Evolutionary conservation across 2,888 invertebrate genomes (phyloP).

Genomic region (Antheraea assamensis): DNA sequence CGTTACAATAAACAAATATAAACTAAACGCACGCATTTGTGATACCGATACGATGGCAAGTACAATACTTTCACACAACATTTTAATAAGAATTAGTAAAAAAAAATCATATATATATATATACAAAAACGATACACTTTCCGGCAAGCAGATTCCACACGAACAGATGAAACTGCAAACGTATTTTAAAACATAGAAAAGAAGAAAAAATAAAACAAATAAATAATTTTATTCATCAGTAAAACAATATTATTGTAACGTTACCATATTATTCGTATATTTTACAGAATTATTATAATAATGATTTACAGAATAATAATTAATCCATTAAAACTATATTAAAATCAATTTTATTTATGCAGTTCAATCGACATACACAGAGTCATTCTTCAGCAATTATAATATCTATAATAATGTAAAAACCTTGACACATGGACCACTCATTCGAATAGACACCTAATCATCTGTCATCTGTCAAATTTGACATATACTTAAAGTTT

Average conservation of each 20-base stretch:
- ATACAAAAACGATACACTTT: slow-evolving; percentile 44
- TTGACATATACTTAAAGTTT: no score
- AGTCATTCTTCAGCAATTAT: neutral
- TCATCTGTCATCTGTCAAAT: neutral
- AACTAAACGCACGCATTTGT: slow-evolving; percentile 46
- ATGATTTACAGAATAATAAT: neutral
- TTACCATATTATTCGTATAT: slow-evolving; percentile 57
- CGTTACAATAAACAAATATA: slow-evolving; percentile 22
- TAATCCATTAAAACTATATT: neutral
- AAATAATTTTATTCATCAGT: slow-evolving; percentile 63
- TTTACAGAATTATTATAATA: slow-evolving; percentile 59
- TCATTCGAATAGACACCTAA: neutral
- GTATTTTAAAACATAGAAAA: neutral
- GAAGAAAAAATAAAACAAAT: slow-evolving; percentile 49
- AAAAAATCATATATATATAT: slow-evolving; percentile 35
- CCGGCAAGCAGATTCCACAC: slow-evolving; percentile 57
- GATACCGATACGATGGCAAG: slow-evolving; percentile 66
- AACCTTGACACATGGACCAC: neutral
- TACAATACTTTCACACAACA: slow-evolving; percentile 25
- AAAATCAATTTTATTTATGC: neutral
- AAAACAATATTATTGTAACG: slow-evolving; percentile 52
- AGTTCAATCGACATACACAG: neutral
- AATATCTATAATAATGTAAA: neutral
- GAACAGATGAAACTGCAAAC: neutral
- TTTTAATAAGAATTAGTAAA: slow-evolving; percentile 37